Percentiles rank a stretch among this genome's conserved stretches.
Evolutionary conservation across 2,113 vertebrate genomes (phyloP).

Genomic region (Cottus gobio): DNA sequence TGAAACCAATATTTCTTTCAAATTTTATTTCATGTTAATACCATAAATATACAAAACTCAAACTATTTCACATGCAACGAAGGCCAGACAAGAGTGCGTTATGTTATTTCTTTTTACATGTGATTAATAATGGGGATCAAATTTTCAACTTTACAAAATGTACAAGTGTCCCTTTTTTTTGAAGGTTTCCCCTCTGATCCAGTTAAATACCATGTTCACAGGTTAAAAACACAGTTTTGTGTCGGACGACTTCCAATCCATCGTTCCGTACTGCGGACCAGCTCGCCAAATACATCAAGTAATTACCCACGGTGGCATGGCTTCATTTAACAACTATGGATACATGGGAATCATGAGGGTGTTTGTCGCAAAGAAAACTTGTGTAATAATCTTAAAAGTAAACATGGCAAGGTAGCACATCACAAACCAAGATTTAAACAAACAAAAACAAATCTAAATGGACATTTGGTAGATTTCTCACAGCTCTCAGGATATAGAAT

Average conservation of each 20-base stretch:
- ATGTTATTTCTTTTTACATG: conserved; percentile 83
- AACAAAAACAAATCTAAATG: conserved; percentile 73
- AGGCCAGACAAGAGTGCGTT: conserved; percentile 87
- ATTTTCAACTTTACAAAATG: conserved; percentile 93
- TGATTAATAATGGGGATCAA: conserved; percentile 84
- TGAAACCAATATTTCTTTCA: conserved; percentile 68
- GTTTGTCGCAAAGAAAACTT: conserved; percentile 27
- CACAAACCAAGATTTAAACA: conserved; percentile 64
- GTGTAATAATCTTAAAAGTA: conserved; percentile 27
- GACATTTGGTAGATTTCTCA: conserved; percentile 81
- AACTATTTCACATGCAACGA: conserved; percentile 96
- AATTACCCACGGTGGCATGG: conserved; percentile 55
- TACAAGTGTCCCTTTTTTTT: conserved; percentile 88
- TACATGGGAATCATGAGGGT: conserved; percentile 36
- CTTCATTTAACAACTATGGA: conserved; percentile 44
- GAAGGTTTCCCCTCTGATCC: conserved; percentile 81
- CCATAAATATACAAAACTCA: conserved; percentile 99
- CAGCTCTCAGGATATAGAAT: conserved; percentile 78
- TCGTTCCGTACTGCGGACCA: conserved; percentile 44
- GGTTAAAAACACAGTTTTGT: conserved; percentile 51
- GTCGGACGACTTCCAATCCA: conserved; percentile 45
- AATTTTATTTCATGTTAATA: conserved; percentile 93
- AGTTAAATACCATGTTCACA: conserved; percentile 67
- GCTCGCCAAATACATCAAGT: conserved; percentile 53
- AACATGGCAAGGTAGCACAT: conserved; percentile 61